These are phyloP conservation scores for Hirtodrosophila histrioides DNA, from an alignment of 2,888 invertebrate genomes.

Conservation along the genomic window DNA sequence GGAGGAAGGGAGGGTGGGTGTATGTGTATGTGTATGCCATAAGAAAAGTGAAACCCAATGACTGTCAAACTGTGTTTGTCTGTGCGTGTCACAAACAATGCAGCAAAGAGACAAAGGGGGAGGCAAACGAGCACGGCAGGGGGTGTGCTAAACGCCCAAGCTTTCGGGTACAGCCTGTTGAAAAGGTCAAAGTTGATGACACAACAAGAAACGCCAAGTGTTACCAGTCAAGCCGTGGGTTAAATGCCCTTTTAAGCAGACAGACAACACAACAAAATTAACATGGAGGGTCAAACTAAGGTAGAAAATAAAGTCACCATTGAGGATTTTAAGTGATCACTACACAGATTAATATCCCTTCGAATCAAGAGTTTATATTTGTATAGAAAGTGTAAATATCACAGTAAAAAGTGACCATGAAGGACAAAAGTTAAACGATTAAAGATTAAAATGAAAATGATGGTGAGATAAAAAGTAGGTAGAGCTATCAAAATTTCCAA, in stretches of 20 bases:
- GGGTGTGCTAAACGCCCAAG: constrained; percentile 6
- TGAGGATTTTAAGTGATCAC: too few relatives aligned
- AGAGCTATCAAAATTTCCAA: too few relatives aligned
- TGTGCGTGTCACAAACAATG: constrained; percentile 33
- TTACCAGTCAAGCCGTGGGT: not conserved
- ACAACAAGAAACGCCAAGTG: constrained; percentile 26
- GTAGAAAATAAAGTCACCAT: too few relatives aligned
- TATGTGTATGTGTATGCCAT: not conserved
- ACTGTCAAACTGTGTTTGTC: constrained; percentile 50
- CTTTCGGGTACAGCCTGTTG: constrained; percentile 49
- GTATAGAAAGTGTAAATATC: too few relatives aligned
- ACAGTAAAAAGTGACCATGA: too few relatives aligned
- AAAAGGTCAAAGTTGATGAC: constrained; percentile 66
- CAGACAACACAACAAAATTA: not conserved
- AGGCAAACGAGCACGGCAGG: constrained; percentile 1
- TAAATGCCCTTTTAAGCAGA: constrained; percentile 8
- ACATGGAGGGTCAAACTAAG: too few relatives aligned
- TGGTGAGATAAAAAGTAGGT: too few relatives aligned
- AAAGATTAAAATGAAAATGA: too few relatives aligned
- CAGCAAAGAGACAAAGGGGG: not conserved
- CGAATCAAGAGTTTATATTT: too few relatives aligned
- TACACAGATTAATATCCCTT: too few relatives aligned
- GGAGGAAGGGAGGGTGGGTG: constrained; percentile 3
- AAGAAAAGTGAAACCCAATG: constrained; percentile 66
- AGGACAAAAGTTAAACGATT: too few relatives aligned